phyloP scores from a whole-genome alignment of 1,140 invertebrate genomes.

The Drosophila tristis region DNA sequence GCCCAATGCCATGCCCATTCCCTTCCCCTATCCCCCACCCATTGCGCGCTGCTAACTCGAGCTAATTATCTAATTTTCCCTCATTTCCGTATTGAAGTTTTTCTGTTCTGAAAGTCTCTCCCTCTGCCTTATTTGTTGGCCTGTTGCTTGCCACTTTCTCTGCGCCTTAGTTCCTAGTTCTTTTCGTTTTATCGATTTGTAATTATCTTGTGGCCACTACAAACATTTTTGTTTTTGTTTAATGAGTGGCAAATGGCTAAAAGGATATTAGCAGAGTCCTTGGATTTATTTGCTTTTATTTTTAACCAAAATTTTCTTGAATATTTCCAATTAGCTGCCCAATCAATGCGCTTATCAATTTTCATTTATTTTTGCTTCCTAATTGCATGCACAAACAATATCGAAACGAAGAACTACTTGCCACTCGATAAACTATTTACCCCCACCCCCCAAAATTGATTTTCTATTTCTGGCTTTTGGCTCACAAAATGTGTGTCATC shows the following conservation, averaged over 20 bases:
- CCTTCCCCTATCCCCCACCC: neutral
- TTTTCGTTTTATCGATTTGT: conserved; percentile 58
- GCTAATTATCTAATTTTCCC: conserved; percentile 44
- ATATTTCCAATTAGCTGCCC: conserved; percentile 4
- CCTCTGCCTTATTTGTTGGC: neutral
- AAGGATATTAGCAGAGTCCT: neutral
- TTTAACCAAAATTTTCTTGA: neutral
- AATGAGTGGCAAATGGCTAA: conserved; percentile 41
- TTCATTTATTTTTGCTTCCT: conserved; percentile 8
- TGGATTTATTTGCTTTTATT: conserved; percentile 2
- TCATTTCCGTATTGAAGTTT: conserved; percentile 27
- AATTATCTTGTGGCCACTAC: conserved; percentile 53
- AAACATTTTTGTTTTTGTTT: conserved; percentile 17
- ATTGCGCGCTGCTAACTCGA: neutral
- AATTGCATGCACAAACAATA: conserved; percentile 5
- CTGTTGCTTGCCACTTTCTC: conserved; percentile 17
- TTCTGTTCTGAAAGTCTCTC: neutral
- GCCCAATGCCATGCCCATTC: neutral
- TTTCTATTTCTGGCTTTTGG: conserved; percentile 16
- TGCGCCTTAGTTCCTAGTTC: neutral
- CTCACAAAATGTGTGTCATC: conserved; percentile 35
- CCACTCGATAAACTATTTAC: conserved; percentile 5
- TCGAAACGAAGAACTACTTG: conserved; percentile 17
- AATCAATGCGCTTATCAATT: conserved; percentile 23
- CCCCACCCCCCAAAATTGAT: conserved; percentile 6